phyloP scores from a whole-genome alignment of 2,888 invertebrate species.

The Erebia aethiops region DNA sequence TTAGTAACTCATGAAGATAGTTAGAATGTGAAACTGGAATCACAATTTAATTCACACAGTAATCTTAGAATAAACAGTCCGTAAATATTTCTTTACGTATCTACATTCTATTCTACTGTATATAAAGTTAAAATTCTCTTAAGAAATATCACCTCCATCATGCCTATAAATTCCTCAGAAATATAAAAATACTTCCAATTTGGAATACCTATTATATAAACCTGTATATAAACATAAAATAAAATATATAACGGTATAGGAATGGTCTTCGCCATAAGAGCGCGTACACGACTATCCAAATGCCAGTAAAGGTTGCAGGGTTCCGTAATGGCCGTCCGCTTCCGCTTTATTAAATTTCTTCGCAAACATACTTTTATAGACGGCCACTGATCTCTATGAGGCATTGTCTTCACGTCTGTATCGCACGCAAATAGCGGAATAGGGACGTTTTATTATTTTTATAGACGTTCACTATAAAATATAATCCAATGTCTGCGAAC shows the following conservation, averaged over 20 bases:
- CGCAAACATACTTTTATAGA: conserved; percentile 81
- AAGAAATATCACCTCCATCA: neutral
- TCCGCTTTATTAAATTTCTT: conserved; percentile 83
- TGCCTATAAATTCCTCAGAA: neutral
- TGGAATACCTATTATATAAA: neutral
- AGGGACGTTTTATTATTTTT: conserved; percentile 74
- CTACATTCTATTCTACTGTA: too few relatives aligned
- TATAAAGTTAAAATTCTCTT: neutral
- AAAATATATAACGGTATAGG: conserved; percentile 25
- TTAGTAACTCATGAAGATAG: too few relatives aligned
- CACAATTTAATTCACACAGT: too few relatives aligned
- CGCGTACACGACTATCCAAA: conserved; percentile 35
- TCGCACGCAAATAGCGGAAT: conserved; percentile 79
- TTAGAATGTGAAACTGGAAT: too few relatives aligned
- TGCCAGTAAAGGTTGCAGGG: conserved; percentile 51
- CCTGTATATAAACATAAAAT: conserved; percentile 2
- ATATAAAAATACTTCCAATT: neutral
- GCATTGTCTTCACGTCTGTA: conserved; percentile 73
- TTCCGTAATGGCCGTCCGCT: conserved; percentile 74
- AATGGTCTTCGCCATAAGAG: conserved; percentile 33
- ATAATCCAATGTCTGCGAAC: conserved; percentile 29
- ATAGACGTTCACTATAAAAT: conserved; percentile 47
- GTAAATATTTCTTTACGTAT: neutral
- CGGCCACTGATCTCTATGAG: conserved; percentile 72
- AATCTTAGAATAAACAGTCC: too few relatives aligned